phyloP scores from a whole-genome alignment of 2,888 invertebrate genomes.

The Anagyrus pseudococci region DNA sequence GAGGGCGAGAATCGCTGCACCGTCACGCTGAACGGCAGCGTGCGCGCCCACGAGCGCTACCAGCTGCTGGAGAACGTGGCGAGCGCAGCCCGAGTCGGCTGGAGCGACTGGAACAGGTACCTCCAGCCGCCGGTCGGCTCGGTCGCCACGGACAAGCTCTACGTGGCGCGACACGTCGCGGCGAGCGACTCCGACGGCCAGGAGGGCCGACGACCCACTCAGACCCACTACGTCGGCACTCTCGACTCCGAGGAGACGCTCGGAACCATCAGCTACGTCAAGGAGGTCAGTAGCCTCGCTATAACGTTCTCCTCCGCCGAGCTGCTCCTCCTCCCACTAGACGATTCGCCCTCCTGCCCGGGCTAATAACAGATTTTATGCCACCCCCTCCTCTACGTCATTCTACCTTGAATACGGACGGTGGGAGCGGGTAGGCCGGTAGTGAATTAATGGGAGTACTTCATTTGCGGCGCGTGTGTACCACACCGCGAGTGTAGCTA shows the following conservation, averaged over 20 bases:
- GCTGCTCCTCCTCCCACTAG: no score
- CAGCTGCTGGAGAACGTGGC: slow-evolving; percentile 81
- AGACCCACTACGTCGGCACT: slow-evolving; percentile 74
- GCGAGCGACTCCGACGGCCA: slow-evolving; percentile 21
- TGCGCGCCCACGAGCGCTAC: slow-evolving; percentile 67
- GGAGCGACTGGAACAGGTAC: slow-evolving; percentile 80
- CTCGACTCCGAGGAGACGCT: slow-evolving; percentile 70
- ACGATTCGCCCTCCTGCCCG: no score
- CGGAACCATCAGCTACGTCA: slow-evolving; percentile 74
- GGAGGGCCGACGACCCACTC: slow-evolving; percentile 46
- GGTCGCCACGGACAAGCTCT: slow-evolving; percentile 67
- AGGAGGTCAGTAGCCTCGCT: slow-evolving; percentile 60
- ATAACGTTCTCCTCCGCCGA: neutral
- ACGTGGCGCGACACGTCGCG: slow-evolving; percentile 57
- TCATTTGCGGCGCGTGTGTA: no score
- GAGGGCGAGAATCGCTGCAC: slow-evolving; percentile 69
- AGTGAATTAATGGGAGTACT: no score
- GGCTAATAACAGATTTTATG: no score
- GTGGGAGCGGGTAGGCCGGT: no score
- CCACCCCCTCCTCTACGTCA: no score
- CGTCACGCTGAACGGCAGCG: slow-evolving; percentile 69
- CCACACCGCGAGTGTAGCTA: no score
- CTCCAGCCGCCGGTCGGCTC: slow-evolving; percentile 72
- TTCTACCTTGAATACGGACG: no score
- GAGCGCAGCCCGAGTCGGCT: slow-evolving; percentile 76